phyloP scores from a whole-genome alignment of 1,140 invertebrate genomes.

The Paraescarpia echinospica region DNA sequence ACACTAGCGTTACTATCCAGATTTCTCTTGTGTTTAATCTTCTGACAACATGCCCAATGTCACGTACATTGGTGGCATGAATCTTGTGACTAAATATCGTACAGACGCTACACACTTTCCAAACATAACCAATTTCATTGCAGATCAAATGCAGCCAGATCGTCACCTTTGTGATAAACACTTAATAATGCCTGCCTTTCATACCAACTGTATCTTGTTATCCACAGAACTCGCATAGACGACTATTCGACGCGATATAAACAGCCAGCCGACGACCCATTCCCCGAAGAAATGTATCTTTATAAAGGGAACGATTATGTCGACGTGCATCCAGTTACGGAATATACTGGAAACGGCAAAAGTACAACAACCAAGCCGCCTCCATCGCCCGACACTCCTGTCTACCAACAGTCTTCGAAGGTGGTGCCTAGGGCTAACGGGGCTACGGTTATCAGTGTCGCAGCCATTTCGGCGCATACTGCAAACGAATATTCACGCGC shows the following conservation, averaged over 20 bases:
- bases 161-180: not conserved
- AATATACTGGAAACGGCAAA: not conserved
- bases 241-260: not conserved
- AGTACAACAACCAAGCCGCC: not conserved
- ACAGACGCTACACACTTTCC: not conserved
- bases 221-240: not conserved
- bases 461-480: not conserved
- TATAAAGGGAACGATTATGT: not conserved
- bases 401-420: not conserved
- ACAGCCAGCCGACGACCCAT: too few species aligned
- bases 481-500: not conserved
- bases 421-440: not conserved
- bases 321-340: not conserved
- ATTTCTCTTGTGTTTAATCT: not conserved
- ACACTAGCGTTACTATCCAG: not conserved
- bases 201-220: not conserved
- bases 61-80: not conserved
- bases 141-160: not conserved
- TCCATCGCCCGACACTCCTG: not conserved
- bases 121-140: not conserved
- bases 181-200: not conserved
- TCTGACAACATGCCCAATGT: not conserved
- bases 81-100: not conserved
- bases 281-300: not conserved
- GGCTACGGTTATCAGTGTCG: not conserved